These are phyloP conservation scores for Drymodes brunneopygia DNA, from an alignment of 2,113 vertebrate species.

Conservation along the genomic window DNA sequence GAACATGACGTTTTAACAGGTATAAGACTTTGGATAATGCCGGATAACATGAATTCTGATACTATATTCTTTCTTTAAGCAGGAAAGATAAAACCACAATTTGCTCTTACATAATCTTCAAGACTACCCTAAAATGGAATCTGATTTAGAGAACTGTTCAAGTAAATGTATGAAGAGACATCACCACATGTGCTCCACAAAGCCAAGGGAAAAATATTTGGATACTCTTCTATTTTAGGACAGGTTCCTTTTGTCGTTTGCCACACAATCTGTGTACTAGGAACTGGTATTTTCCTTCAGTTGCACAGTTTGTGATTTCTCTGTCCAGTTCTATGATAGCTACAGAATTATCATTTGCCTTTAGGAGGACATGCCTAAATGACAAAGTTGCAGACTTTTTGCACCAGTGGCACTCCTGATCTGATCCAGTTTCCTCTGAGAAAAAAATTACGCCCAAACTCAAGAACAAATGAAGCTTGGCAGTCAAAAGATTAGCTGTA, in stretches of 20 bases:
- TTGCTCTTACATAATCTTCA: slow-evolving; percentile 16
- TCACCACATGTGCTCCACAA: not conserved
- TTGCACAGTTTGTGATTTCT: not conserved
- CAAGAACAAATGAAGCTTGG: not conserved
- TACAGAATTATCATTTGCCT: not conserved
- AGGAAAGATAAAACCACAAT: not conserved
- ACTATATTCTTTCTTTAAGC: not conserved
- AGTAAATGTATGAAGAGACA: not conserved
- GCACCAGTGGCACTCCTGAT: not conserved
- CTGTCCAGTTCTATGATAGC: not conserved
- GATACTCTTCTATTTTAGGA: slow-evolving; percentile 8
- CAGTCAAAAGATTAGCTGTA: not conserved
- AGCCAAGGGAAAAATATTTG: slow-evolving; percentile 11
- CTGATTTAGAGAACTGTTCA: slow-evolving; percentile 22
- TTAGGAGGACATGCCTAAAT: not conserved
- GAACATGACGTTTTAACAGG: not conserved
- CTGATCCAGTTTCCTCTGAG: not conserved
- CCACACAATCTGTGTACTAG: not conserved
- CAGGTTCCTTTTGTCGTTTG: slow-evolving; percentile 18
- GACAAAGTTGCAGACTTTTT: not conserved
- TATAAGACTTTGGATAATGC: slow-evolving; percentile 6
- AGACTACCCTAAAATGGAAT: slow-evolving; percentile 25
- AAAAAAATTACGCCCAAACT: not conserved
- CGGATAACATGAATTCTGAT: not conserved
- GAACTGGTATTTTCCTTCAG: not conserved